Base-by-base conservation (phyloP, 1,140 invertebrate species). In the Nautilus pompilius region DNA sequence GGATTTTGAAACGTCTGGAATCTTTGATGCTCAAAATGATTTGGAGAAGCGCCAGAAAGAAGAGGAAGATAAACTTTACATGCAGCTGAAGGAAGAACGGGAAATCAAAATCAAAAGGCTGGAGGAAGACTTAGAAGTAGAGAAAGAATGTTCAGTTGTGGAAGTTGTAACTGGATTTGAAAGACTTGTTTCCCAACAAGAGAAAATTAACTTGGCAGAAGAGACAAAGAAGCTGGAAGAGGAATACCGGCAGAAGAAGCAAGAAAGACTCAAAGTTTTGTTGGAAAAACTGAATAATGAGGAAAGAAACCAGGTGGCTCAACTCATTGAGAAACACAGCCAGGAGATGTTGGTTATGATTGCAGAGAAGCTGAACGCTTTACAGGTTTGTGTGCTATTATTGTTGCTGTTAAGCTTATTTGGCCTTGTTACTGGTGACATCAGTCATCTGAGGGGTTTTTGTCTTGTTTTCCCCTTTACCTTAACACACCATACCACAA, bases 341-440 rank as follows among this genome's bases (percentile, higher is more conserved):
- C 76, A 80, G 57, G 76, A 80, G 55, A 81, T 81, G 80, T 65
- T 81, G 51, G 55, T 72, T 20, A 67, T 81, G 54, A 80, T 81
- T 20, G 72, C 77, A 1, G 67, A 80, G 60, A 69, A 74, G 61
- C 60, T 79, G 13, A 72, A 68, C 5, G 49, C 68, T 22, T 65
- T 60, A 51, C 73, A 79, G 66, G 74, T 77, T 68, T 51, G 65
- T 45, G 51, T n/a, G n/a, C n/a, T n/a, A n/a, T n/a, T n/a, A n/a
- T n/a, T n/a, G n/a, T n/a, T n/a, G n/a, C n/a, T n/a, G n/a, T n/a
- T n/a, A n/a, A n/a, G n/a, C n/a, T n/a, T n/a, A n/a, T n/a, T n/a
- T n/a, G n/a, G n/a, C n/a, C n/a, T n/a, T n/a, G n/a, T n/a, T n/a
- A n/a, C n/a, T n/a, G n/a, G n/a, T n/a, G n/a, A n/a, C n/a, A n/a